These are phyloP conservation scores for Eurosta solidaginis DNA, from an alignment of 1,140 invertebrate genomes.

Conservation along the genomic window DNA sequence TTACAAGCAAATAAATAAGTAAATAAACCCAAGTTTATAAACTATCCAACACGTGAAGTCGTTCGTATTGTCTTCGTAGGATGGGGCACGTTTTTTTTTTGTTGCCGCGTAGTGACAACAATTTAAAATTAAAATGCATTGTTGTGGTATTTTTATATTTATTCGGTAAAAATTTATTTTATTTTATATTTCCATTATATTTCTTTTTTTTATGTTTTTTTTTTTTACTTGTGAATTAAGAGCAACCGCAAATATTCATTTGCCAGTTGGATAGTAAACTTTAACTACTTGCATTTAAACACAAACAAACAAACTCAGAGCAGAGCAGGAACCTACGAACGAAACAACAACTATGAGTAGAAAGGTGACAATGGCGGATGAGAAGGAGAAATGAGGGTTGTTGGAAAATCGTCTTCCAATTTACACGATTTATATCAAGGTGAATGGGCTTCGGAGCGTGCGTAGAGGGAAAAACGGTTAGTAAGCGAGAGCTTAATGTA, in stretches of 20 bases:
- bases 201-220: constrained; percentile 26
- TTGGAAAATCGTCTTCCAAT: not conserved
- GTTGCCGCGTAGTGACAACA: not conserved
- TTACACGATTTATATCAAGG: not conserved
- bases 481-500: not conserved
- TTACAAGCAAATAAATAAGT: not conserved
- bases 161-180: not conserved
- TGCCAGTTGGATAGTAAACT: constrained; percentile 53
- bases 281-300: constrained; percentile 8
- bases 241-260: constrained; percentile 60
- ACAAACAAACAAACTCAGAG: not conserved
- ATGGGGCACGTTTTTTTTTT: not conserved
- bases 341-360: too few species aligned
- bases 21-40: not conserved
- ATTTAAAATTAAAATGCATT: not conserved
- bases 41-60: not conserved
- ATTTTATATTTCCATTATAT: constrained; percentile 15
- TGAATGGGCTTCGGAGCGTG: not conserved
- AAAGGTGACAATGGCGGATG: too few species aligned
- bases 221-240: constrained; percentile 60
- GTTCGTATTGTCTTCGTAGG: not conserved
- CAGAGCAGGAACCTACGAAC: not conserved
- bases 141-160: not conserved
- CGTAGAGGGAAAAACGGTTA: not conserved
- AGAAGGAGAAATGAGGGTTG: not conserved